Evolutionary conservation across 30 jellyfish, hydroid and myxozoan species (phyloP), one percentile per base, ranked within the genome.

Genomic region (Hydractinia echinata): DNA sequence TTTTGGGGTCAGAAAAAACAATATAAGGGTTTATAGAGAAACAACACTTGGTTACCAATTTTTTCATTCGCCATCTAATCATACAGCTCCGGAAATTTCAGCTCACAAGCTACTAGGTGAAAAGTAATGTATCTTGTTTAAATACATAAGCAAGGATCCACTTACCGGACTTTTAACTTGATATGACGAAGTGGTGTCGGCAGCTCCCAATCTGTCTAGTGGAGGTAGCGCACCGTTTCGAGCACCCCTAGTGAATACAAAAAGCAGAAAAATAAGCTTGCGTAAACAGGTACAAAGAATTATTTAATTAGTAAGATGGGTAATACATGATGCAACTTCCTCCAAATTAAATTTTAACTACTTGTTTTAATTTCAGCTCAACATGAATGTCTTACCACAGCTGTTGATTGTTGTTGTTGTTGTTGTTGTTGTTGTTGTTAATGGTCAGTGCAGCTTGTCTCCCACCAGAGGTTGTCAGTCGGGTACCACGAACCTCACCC

Each of bases 161-260:
- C 95, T 68, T 56, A 90, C 97, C 79, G 97, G 96, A 58, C 97
- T 91, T 54, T 81, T 68, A 54, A 85, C 50, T 39, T 64, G 88
- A 80, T 19, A 83, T 14, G 76, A 72, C 61, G 78, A 52, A 49
- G 76, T 13, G 7, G 90, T 83, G 44, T 90, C 97, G 7, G 92
- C 18, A 1, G 88, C 77, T 39, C 84, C 95, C 10, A 82, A 79
- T 67, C 95, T 76, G 53, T 86, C 98, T 30, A 92, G 82, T 4
- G 98, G 98, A 18, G 98, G 98, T 77, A 92, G 76, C 10, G 88
- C 76, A 15, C 96, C 98, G 55, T 73, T 79, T 21, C 96, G 82
- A 18, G 95, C 81, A 73, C 89, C 94, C 98, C 98, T 92, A 86
- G 39, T 73, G 72, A 13, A 15, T n/a, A 60, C 15, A 52, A 53